phyloP scores from a whole-genome alignment of 2,888 invertebrate genomes.

The Rotaria macrura region DNA sequence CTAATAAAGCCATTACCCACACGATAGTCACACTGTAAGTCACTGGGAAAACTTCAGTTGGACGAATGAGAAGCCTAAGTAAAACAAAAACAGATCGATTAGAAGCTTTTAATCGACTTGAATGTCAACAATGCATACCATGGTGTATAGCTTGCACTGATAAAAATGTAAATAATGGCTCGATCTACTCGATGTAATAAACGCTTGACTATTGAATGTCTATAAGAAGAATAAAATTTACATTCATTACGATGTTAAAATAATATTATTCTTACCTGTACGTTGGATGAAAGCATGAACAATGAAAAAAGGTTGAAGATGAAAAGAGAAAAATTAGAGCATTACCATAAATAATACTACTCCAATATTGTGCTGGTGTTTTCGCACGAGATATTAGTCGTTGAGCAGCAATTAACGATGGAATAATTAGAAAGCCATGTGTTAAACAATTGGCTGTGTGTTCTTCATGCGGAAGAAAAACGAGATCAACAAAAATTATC shows the following conservation, averaged over 20 bases:
- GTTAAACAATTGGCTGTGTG: constrained; percentile 81
- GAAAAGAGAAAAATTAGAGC: constrained; percentile 73
- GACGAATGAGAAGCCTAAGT: constrained; percentile 44
- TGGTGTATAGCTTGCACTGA: constrained; percentile 90
- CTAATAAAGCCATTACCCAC: constrained; percentile 77
- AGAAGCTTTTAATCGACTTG: too few relatives aligned
- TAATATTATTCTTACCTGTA: constrained; percentile 42
- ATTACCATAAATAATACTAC: constrained; percentile 73
- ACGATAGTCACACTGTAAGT: constrained; percentile 45
- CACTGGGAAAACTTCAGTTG: constrained; percentile 33
- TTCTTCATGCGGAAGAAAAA: constrained; percentile 55
- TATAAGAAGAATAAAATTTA: neutral
- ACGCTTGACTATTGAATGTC: constrained; percentile 59
- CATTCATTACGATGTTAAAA: too few relatives aligned
- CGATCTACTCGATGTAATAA: constrained; percentile 84
- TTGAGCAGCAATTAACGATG: constrained; percentile 23
- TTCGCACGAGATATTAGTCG: constrained; percentile 15
- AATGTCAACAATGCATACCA: too few relatives aligned
- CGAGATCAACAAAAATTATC: neutral
- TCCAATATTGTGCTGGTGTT: constrained; percentile 65
- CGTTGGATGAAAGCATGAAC: constrained; percentile 59
- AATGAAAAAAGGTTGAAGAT: constrained; percentile 78
- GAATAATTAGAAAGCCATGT: constrained; percentile 59
- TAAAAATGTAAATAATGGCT: constrained; percentile 92
- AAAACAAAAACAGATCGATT: neutral